Conservation (phyloP, 2,113 vertebrate genomes). For the Larimichthys crocea region DNA sequence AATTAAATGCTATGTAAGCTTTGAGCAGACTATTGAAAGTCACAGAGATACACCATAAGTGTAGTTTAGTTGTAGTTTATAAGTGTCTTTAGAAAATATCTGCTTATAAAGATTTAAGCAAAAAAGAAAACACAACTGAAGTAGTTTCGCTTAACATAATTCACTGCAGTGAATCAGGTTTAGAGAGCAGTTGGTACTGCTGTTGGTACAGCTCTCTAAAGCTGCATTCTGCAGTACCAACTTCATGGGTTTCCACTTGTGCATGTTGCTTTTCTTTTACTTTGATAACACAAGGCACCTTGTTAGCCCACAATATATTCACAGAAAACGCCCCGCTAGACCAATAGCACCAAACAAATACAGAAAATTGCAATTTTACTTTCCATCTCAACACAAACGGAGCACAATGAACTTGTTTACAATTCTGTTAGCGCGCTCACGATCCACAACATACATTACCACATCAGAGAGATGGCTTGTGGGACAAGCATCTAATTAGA, state of each 20-base stretch:
- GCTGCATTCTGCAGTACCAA: background rate
- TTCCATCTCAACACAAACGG: constrained; percentile 13
- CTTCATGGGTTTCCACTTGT: background rate
- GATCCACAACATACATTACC: constrained; percentile 58
- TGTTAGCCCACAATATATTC: background rate
- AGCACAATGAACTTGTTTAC: constrained; percentile 59
- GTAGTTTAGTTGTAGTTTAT: too few species aligned
- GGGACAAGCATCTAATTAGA: constrained; percentile 70
- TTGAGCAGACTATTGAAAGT: background rate
- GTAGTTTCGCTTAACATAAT: background rate
- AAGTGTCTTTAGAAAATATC: background rate
- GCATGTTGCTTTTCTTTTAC: constrained; percentile 1
- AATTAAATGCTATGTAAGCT: background rate
- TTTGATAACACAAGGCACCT: background rate
- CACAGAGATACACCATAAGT: background rate
- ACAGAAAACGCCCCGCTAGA: background rate
- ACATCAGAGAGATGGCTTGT: constrained; percentile 65
- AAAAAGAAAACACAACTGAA: too few species aligned
- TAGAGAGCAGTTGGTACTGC: too few species aligned
- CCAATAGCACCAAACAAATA: constrained; percentile 2
- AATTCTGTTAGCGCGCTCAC: constrained; percentile 30
- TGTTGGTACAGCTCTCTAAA: too few species aligned
- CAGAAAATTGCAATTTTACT: constrained; percentile 11
- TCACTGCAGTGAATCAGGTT: background rate
- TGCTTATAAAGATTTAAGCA: background rate